Evolutionary conservation across 2,113 vertebrate genomes (phyloP).

Genomic region (Uria aalge): DNA sequence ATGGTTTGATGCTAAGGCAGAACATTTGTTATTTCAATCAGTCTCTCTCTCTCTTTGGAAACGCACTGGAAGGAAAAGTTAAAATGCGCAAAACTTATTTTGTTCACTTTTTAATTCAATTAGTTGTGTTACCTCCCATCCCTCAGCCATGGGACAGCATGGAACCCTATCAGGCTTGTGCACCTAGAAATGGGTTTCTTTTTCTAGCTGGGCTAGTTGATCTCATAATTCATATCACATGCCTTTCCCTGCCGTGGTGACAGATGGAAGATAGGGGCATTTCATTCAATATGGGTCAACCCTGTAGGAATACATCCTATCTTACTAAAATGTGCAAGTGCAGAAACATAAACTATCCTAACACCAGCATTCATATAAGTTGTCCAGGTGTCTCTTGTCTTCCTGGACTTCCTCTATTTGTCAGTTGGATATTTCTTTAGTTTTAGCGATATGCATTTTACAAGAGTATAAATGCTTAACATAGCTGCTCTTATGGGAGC

Average conservation of each 20-base stretch:
- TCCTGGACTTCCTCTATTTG: neutral
- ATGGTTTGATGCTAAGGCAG: neutral
- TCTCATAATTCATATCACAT: neutral
- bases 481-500: neutral
- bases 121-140: neutral
- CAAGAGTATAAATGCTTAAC: neutral
- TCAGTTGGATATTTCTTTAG: neutral
- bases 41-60: neutral
- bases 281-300: neutral
- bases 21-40: neutral
- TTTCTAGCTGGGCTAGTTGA: neutral
- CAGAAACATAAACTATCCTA: neutral
- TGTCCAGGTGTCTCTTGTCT: neutral
- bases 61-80: neutral
- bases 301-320: neutral
- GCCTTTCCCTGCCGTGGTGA: neutral
- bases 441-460: neutral
- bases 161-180: neutral
- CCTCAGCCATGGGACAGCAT: neutral
- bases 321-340: neutral
- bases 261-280: neutral
- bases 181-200: neutral
- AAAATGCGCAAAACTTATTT: neutral
- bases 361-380: neutral
- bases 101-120: neutral